Base-by-base conservation (phyloP, 2,888 invertebrate species). In the Plagodis dolabraria region DNA sequence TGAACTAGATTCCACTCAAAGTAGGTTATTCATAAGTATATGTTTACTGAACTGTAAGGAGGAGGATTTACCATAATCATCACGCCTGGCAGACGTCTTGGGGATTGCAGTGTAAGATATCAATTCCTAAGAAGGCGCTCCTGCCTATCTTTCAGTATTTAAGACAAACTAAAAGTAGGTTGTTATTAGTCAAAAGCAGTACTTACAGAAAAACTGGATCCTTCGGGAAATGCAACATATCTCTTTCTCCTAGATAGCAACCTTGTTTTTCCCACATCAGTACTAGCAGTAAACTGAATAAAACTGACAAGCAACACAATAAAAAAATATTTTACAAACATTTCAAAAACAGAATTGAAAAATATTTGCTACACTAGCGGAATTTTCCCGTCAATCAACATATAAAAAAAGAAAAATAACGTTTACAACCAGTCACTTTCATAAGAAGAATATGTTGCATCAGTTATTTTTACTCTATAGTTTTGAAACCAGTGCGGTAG, bases 201-300 rank as follows among this genome's bases (percentile, higher is more conserved):
- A 93, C 94, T 94, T 75, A 95, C 95, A 61, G 95, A 95, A 84
- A 95, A 95, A 84, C 94, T 95, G 9, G 95, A 94, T n/a, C 95
- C 95, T 76, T 95, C 95, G 6, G 95, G 95, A 82, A 96, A 96
- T 5, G 95, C 94, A 5, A 95, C 93, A 75, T 95, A 95, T 70
- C 96, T 92, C 72, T 93, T 94, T 64, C 86, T 89, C 54, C 95
- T 89, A 0, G 94, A 94, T 69, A 95, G 83, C 59, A 90, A n/a
- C 66, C 81, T 90, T 11, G 86, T 69, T 44, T 38, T 47, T 38
- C 53, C 65, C 48, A 58, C 42, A 46, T 71, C 69, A 0, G 53
- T 54, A 7, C 67, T 59, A 6, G 53, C 60, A 74, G 69, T 61
- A n/a, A 78, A 69, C 51, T 74, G 58, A 9, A 76, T 33, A 63